phyloP scores from a whole-genome alignment of 2,797 vertebrate species.

The Crocodylus rhombifer region DNA sequence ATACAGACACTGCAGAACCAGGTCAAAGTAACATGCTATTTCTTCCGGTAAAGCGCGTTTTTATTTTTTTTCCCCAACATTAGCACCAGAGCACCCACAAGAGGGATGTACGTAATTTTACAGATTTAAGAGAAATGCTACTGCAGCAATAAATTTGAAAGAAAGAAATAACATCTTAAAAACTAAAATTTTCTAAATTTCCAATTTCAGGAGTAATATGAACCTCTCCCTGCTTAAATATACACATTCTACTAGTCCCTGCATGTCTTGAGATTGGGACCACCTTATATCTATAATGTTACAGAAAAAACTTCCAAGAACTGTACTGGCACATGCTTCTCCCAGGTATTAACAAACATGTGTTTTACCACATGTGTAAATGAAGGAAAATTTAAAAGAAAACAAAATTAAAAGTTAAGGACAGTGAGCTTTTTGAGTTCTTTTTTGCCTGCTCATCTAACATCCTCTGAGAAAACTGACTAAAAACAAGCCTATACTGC shows the following conservation, averaged over 20 bases:
- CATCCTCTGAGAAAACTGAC: neutral
- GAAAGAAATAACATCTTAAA: neutral
- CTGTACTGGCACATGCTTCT: neutral
- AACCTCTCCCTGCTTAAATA: neutral
- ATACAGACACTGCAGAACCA: too few species aligned
- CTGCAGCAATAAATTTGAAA: neutral
- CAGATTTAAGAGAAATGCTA: neutral
- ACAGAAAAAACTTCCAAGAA: neutral
- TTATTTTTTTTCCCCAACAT: too few species aligned
- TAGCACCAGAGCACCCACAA: too few species aligned
- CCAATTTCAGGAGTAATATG: neutral
- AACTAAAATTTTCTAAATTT: neutral
- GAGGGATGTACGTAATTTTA: neutral
- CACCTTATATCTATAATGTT: neutral
- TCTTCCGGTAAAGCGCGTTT: too few species aligned
- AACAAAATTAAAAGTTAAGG: neutral
- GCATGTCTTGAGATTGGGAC: neutral
- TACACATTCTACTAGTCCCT: neutral
- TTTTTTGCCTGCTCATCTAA: neutral
- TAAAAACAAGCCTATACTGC: neutral
- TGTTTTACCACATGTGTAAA: neutral
- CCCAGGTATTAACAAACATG: fast-evolving
- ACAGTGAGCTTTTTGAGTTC: neutral
- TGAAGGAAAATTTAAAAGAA: neutral
- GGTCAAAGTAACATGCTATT: too few species aligned